Base-by-base conservation (phyloP, 2,113 vertebrate genomes). In the Poeciliopsis occidentalis region DNA sequence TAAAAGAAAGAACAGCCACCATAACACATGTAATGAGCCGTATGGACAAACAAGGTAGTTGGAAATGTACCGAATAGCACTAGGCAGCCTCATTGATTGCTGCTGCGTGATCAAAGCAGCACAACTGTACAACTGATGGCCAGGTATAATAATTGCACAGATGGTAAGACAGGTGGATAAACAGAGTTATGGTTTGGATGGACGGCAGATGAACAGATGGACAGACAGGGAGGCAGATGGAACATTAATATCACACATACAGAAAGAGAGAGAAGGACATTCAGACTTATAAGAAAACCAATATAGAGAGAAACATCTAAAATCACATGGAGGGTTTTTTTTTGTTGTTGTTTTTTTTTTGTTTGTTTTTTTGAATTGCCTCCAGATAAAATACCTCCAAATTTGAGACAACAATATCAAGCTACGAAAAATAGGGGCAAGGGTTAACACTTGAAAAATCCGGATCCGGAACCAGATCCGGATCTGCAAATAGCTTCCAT, bases 161-260 rank as follows among this genome's bases (percentile, higher is more conserved):
- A 91, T 82, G 82, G 86, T 82, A 6, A 69, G 83, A 86, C 87
- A 84, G 86, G 79, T 82, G 87, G 87, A 86, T 60, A 82, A 88
- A 87, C 85, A 87, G 79, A 70, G 64, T 6, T 69, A 71, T 34
- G n/a, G 76, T 75, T 86, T 75, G 72, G 84, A 84, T 57, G 73
- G 73, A 83, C 54, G 12, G 41, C 73, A 80, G 76, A 87, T 69
- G 69, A 76, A 83, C 79, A 88, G 83, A 85, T 73, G 86, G 85
- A 87, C 27, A 73, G 83, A 85, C 69, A 76, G 67, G 76, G 31
- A 76, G 80, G 63, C 76, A 86, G 81, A 76, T 51, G 0, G 57
- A 75, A 62, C 74, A 71, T 68, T 77, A 77, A 72, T 68, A 44
- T 65, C 24, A 68, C 78, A 85, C 82, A 81, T 83, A 76, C 84